A percentile compares a stretch with the other conserved stretches of the same genome.
Evolutionary conservation across 2,113 vertebrate genomes (phyloP).

Genomic region (Macroglossus sobrinus): DNA sequence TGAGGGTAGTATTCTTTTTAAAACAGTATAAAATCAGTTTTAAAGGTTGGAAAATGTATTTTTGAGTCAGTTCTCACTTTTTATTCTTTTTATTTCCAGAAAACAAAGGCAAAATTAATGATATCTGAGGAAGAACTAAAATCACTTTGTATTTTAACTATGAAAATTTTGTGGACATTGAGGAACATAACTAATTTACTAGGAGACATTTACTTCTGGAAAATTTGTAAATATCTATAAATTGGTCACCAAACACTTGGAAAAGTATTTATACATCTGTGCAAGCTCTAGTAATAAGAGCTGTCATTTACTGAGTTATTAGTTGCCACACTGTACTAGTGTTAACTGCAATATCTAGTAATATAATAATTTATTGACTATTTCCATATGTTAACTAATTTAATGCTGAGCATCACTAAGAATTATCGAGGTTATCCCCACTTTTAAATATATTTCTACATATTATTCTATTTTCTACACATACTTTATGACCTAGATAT

Average conservation of each 20-base stretch:
- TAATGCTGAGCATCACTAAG: neutral
- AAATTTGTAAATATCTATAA: constrained; percentile 24
- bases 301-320: neutral
- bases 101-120: neutral
- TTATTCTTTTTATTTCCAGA: neutral
- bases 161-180: neutral
- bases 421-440: neutral
- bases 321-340: neutral
- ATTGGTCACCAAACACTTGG: neutral
- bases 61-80: neutral
- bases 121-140: constrained; percentile 14
- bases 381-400: constrained; percentile 11
- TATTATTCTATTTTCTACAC: neutral
- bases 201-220: neutral
- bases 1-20: neutral
- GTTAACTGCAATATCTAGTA: neutral
- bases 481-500: neutral
- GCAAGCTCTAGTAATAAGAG: neutral
- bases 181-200: neutral
- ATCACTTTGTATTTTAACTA: constrained; percentile 11
- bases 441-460: neutral
- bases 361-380: neutral
- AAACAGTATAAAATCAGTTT: neutral
- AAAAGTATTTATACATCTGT: neutral
- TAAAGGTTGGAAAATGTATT: neutral